Base-by-base conservation (phyloP, 53 echinoderm and acorn worm genomes). In the Stichopus horrens region DNA sequence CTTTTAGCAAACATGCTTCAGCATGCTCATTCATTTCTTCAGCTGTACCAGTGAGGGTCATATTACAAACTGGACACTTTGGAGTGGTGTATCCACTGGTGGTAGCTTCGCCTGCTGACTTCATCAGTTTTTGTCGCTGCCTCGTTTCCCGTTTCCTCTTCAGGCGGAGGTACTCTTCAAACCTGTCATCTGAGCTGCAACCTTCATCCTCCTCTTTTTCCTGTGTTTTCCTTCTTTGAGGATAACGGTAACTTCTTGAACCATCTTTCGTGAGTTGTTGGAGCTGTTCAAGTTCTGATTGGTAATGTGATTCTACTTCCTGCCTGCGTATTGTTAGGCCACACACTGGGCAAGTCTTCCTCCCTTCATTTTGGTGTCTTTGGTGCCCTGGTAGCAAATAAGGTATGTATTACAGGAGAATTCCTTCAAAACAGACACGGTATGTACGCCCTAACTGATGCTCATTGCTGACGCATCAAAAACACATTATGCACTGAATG, bases 1-100 rank as follows among this genome's bases (percentile, higher is more conserved):
- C 94, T 91, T 93, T 93, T 75, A 90, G 86, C 51, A 97, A 88
- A 74, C 97, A 97, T 54, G 90, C 92, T 54, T 94, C 97, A 66
- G 94, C 95, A 88, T 97, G 97, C 9, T 76, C 88, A 87, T 97
- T 97, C 63, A 89, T 90, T 6, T 97, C 91, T 56, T 93, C 94
- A 16, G 91, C 90, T 0, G 97, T 90, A 0, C 97, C 97, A 22
- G 86, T 91, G 52, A 94, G 52, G 7, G 88, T 86, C 65, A 90
- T 73, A 11, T 88, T 63, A 67, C 93, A 93, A 19, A 95, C 92
- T 8, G 93, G 95, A 81, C 93, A 95, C 5, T 83, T 52, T 73
- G 90, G 59, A 4, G 21, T 56, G 51, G 86, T 23, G 23, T 18
- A 37, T 13, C 53, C 86, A 86, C 86, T 86, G 55, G 57, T 22